A percentile compares a stretch with the other conserved stretches of the same genome.
Evolutionary conservation across 1,140 invertebrate species (phyloP).

Genomic region (Drosophila jambulina): DNA sequence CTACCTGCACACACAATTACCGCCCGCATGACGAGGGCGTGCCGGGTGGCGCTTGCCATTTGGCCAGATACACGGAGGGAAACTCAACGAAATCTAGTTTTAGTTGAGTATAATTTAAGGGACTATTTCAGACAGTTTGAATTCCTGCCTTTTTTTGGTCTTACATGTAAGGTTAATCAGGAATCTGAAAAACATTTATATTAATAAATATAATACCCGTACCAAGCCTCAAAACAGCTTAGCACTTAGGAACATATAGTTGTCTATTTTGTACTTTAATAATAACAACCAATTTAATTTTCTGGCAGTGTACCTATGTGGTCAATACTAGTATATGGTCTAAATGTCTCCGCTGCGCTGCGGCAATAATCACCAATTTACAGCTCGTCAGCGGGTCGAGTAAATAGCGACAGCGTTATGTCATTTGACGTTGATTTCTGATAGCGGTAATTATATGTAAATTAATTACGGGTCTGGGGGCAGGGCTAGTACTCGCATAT

Average conservation of each 20-base stretch:
- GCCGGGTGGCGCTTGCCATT: conserved; percentile 30
- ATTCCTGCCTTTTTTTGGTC: neutral
- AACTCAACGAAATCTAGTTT: neutral
- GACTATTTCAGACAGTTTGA: neutral
- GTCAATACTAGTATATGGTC: conserved; percentile 4
- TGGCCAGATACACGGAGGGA: conserved; percentile 6
- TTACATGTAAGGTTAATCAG: neutral
- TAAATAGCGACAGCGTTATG: conserved; percentile 40
- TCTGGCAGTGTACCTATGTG: neutral
- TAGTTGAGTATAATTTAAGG: no score
- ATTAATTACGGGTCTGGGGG: conserved; percentile 48
- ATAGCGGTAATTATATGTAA: conserved; percentile 56
- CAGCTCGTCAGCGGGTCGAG: conserved; percentile 34
- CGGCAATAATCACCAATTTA: conserved; percentile 62
- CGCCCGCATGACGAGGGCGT: conserved; percentile 31
- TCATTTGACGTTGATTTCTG: conserved; percentile 40
- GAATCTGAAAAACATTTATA: neutral
- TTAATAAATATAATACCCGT: no score
- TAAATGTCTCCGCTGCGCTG: conserved; percentile 4
- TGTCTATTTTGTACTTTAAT: no score
- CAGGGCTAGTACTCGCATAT: neutral
- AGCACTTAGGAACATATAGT: no score
- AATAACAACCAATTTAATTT: neutral
- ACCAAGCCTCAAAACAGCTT: no score
- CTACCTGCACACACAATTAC: conserved; percentile 49